A percentile compares a stretch with the other conserved stretches of the same genome.
phyloP scores from a whole-genome alignment of 1,140 invertebrate genomes.

The Diachasmimorpha longicaudata region DNA sequence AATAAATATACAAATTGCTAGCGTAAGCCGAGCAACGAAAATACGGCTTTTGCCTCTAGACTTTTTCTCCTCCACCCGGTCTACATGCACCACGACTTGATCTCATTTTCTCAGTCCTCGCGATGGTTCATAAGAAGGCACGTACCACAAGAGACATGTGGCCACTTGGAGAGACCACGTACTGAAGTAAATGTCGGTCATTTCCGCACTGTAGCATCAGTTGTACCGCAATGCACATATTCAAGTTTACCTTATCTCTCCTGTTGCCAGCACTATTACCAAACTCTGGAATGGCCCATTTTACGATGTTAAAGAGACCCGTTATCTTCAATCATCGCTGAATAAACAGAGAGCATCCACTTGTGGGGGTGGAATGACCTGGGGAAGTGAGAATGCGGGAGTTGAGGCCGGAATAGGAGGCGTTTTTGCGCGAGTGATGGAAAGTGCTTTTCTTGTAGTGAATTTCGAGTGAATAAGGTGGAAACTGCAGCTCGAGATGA shows the following conservation, averaged over 20 bases:
- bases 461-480: neutral
- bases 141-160: neutral
- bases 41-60: neutral
- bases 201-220: neutral
- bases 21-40: neutral
- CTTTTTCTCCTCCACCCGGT: neutral
- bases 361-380: neutral
- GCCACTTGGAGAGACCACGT: neutral
- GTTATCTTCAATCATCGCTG: constrained; percentile 5
- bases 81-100: neutral
- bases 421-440: neutral
- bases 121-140: neutral
- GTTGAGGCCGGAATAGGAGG: neutral
- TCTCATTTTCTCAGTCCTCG: neutral
- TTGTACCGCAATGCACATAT: neutral
- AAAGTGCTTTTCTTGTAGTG: neutral
- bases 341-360: neutral
- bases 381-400: neutral
- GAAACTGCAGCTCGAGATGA: neutral
- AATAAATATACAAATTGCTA: neutral
- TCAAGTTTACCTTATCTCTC: constrained; percentile 3
- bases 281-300: neutral
- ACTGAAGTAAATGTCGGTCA: constrained; percentile 15
- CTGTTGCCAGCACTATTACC: neutral
- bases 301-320: neutral